Percentiles rank a stretch among this genome's conserved stretches.
Conservation (phyloP, 2,888 invertebrate species). For the Gari tellinella region DNA sequence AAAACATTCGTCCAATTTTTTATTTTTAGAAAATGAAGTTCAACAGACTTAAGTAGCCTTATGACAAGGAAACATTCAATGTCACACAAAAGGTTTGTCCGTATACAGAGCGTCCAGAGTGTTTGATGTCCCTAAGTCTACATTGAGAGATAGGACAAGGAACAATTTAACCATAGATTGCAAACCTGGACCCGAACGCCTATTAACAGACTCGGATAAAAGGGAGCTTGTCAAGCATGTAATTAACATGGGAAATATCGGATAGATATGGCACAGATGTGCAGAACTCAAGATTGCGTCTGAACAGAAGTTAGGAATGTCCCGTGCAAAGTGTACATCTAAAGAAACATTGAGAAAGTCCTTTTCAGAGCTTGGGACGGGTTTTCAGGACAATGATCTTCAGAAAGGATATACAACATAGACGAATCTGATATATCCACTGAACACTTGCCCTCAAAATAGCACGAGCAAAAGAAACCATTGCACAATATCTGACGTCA, state of each 20-base stretch:
- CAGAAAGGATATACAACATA: conserved; percentile 36
- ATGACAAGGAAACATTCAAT: conserved; percentile 14
- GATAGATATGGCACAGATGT: conserved; percentile 42
- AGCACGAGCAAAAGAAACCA: conserved; percentile 25
- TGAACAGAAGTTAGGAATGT: conserved; percentile 28
- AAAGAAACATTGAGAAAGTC: conserved; percentile 31
- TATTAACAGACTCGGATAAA: conserved; percentile 24
- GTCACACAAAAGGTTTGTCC: conserved; percentile 13
- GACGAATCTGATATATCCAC: conserved; percentile 50
- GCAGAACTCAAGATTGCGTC: conserved; percentile 32
- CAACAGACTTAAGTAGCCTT: too few relatives aligned
- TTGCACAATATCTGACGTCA: conserved; percentile 31
- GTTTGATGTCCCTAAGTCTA: conserved; percentile 17
- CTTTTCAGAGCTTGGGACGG: conserved; percentile 24
- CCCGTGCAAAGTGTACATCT: conserved; percentile 40
- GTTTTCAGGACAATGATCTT: conserved; percentile 18
- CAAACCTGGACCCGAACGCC: too few relatives aligned
- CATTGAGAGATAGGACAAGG: too few relatives aligned
- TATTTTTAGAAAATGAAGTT: too few relatives aligned
- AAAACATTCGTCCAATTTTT: too few relatives aligned
- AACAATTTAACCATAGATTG: too few relatives aligned
- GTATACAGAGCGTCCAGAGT: conserved; percentile 16
- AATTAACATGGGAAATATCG: conserved; percentile 31
- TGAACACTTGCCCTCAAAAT: conserved; percentile 47
- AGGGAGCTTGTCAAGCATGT: conserved; percentile 11